phyloP scores from a whole-genome alignment of 2,888 invertebrate genomes.

The Rapana venosa region DNA sequence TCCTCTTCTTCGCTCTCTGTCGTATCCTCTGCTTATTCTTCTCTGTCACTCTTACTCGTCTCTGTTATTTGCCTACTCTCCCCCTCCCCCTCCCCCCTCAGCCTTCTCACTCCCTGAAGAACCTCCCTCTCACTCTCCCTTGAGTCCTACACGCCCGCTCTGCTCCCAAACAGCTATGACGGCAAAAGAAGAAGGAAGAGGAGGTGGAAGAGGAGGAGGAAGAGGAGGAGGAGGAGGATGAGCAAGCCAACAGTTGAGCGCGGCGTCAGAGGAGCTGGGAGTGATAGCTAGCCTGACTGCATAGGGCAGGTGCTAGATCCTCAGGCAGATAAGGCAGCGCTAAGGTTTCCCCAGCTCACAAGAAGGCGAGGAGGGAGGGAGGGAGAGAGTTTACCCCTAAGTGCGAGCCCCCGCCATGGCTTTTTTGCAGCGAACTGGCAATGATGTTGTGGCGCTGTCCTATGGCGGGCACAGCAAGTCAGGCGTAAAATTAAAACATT shows the following conservation, averaged over 20 bases:
- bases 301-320: slow-evolving; percentile 30
- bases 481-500: slow-evolving; percentile 49
- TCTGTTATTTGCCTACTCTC: not conserved
- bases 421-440: too few species aligned
- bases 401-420: too few species aligned
- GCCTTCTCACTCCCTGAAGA: not conserved
- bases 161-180: slow-evolving; percentile 23
- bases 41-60: not conserved
- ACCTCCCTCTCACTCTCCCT: not conserved
- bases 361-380: too few species aligned
- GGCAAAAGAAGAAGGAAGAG: not conserved
- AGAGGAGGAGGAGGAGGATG: not conserved
- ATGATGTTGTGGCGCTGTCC: not conserved
- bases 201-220: not conserved
- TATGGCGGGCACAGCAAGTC: slow-evolving; percentile 38
- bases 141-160: not conserved
- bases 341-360: too few species aligned
- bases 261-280: not conserved
- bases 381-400: too few species aligned
- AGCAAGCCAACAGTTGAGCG: not conserved
- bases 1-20: not conserved
- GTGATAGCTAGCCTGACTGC: not conserved
- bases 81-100: not conserved
- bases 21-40: not conserved
- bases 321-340: slow-evolving; percentile 23